Percentiles rank a stretch among this genome's conserved stretches.
Conservation (phyloP, 2,888 invertebrate species). For the Phragmatobia fuliginosa region DNA sequence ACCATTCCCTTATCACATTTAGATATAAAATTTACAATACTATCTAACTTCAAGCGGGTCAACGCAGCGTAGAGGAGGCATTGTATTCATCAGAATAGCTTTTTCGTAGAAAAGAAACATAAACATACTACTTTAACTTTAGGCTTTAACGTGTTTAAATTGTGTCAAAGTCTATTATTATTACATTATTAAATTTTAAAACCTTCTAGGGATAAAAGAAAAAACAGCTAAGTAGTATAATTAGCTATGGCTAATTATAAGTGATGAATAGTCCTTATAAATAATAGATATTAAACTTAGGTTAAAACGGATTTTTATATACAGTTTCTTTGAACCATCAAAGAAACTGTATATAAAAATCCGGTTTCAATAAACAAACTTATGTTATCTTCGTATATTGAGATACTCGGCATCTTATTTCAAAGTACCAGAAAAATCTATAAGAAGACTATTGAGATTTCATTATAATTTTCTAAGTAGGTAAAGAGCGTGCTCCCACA, state of each 20-base stretch:
- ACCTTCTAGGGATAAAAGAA: background rate
- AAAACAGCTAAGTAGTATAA: background rate
- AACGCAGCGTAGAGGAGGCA: background rate
- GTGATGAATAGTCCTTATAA: too few species aligned
- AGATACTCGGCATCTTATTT: background rate
- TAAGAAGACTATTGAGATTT: background rate
- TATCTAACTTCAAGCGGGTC: background rate
- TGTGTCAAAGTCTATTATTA: background rate
- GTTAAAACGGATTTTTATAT: too few species aligned
- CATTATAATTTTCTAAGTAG: too few species aligned
- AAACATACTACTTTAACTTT: background rate
- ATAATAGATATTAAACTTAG: too few species aligned
- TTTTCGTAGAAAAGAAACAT: background rate
- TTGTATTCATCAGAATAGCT: background rate
- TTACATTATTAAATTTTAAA: background rate
- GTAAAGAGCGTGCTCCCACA: background rate
- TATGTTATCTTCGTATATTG: background rate
- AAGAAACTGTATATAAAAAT: too few species aligned
- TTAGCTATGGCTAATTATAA: too few species aligned
- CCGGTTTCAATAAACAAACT: background rate
- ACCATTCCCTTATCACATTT: background rate
- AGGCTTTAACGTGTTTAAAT: background rate
- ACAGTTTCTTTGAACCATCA: too few species aligned
- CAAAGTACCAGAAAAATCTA: background rate
- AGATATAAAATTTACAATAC: background rate